phyloP scores from a whole-genome alignment of 2,888 invertebrate genomes.

The Callyntrura sp. region DNA sequence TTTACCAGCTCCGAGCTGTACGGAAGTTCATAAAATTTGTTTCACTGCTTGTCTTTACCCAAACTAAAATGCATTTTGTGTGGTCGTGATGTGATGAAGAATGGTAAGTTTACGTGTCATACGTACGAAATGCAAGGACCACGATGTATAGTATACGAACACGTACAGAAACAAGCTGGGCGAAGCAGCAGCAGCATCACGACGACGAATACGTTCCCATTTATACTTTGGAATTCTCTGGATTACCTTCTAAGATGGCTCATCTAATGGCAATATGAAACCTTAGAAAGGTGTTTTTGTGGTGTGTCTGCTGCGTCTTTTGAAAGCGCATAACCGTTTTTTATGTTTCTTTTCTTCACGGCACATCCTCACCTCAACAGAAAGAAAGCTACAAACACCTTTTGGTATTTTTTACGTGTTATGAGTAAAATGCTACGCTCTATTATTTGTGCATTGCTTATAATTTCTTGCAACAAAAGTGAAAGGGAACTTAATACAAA shows the following conservation, averaged over 20 bases:
- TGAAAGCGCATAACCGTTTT: not conserved
- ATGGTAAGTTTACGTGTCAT: conserved; percentile 47
- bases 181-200: not conserved
- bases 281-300: too few species aligned
- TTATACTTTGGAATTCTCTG: too few species aligned
- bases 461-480: conserved; percentile 9
- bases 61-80: not conserved
- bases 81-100: conserved; percentile 43
- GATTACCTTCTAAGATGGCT: too few species aligned
- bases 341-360: not conserved
- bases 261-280: not conserved
- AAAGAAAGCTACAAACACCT: not conserved
- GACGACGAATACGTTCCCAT: too few species aligned
- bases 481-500: not conserved
- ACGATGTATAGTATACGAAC: not conserved
- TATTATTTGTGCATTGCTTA: conserved; percentile 9
- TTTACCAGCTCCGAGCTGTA: not conserved
- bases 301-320: not conserved
- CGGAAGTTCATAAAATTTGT: conserved; percentile 31
- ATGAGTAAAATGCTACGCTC: too few species aligned
- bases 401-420: too few species aligned
- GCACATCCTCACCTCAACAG: not conserved
- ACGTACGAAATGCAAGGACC: not conserved
- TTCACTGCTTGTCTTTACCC: not conserved
- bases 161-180: not conserved